Percentiles rank a stretch among this genome's conserved stretches.
Evolutionary conservation across 1,140 invertebrate species (phyloP).

Genomic region (Papilio xuthus): DNA sequence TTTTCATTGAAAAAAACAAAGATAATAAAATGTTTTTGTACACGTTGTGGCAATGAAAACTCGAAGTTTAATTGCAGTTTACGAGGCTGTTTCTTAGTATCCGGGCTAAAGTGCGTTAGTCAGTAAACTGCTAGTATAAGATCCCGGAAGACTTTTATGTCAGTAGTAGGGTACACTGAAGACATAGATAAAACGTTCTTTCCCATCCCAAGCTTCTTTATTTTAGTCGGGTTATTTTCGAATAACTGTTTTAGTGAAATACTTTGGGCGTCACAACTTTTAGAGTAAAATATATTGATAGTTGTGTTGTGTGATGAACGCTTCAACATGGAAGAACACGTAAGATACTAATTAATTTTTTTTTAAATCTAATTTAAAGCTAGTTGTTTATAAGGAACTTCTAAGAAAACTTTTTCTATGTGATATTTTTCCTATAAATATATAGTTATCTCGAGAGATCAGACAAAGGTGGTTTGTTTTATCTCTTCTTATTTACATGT

Average conservation of each 20-base stretch:
- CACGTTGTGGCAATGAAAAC: neutral
- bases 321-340: too few relatives aligned
- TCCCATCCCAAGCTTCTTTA: neutral
- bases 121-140: slow-evolving; percentile 9
- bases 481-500: slow-evolving; percentile 11
- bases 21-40: neutral
- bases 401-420: neutral
- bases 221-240: slow-evolving; percentile 4
- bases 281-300: too few relatives aligned
- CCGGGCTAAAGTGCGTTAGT: neutral
- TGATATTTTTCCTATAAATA: neutral
- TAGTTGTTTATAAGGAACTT: too few relatives aligned
- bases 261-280: neutral
- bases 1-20: neutral
- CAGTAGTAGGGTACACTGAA: slow-evolving; percentile 1
- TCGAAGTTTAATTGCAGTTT: neutral
- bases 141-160: slow-evolving; percentile 8
- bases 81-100: neutral
- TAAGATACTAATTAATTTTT: too few relatives aligned
- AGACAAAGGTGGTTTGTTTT: neutral
- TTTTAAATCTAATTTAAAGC: too few relatives aligned
- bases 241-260: slow-evolving; percentile 14
- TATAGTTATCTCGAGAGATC: neutral
- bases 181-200: neutral
- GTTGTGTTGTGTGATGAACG: too few relatives aligned